Base-by-base conservation (phyloP, 2,888 invertebrate species). In the Drosophila peninsularis region DNA sequence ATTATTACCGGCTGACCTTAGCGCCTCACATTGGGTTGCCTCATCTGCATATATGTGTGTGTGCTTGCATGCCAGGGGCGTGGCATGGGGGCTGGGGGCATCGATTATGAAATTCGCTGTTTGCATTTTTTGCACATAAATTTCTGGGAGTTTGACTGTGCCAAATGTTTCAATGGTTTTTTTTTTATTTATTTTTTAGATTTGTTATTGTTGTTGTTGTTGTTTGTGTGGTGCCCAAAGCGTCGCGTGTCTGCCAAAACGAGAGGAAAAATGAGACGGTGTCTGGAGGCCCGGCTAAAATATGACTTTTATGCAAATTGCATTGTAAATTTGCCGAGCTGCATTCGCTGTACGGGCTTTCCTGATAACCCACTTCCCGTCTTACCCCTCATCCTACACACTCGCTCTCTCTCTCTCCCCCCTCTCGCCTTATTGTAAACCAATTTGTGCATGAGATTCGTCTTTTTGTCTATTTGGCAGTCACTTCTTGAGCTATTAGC, bases 231-330 rank as follows among this genome's bases (percentile, higher is more conserved):
- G 2, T 57, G 75, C 72, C 72, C 60, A 55, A 57, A 73, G 71
- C 75, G 58, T 56, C 49, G 56, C 49, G 14, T 73, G 58, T 60
- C 75, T 61, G 65, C 42, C 70, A 62, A 75, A 60, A 56, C 14
- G 21, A 44, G 47, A 53, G 37, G 56, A 78, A 74, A 77, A 69
- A 81, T 69, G 69, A 70, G 67, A 53, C 62, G 54, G 58, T 67
- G 65, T 64, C 76, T 81, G 57, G 53, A 78, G 82, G 85, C 66
- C 30, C 70, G 81, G 82, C 86, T 62, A 65, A 88, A 84, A 84
- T 88, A 86, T 86, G 83, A 88, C 75, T 88, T 86, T 84, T 84
- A 84, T 84, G 88, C 88, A 84, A 84, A 84, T 84, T 80, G 75
- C 80, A 74, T 82, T 70, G 83, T 68, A 77, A 88, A 88, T 88